Evolutionary conservation across 1,140 invertebrate genomes (phyloP), one percentile per base, ranked within the genome.

Genomic region (Eulimnadia texana): DNA sequence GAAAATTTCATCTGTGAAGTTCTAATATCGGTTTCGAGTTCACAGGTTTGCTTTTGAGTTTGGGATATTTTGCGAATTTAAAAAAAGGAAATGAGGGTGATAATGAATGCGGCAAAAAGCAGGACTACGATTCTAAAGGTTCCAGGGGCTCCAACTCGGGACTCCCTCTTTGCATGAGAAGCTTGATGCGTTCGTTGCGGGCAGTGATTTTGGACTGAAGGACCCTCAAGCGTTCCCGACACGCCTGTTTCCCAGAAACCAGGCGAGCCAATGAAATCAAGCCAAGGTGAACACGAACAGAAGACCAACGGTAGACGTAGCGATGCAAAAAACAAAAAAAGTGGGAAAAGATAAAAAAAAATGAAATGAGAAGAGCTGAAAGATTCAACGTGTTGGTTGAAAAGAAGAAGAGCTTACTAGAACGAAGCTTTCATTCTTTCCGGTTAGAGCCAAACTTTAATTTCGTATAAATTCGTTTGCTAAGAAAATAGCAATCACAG

Each of bases 151-250:
- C 84, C 65, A 81, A 77, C 72, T 89, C 87, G 63, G 88, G 88
- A 66, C 79, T 83, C 72, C 88, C 89, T 70, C 86, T 83, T 74
- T 90, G 85, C 71, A 86, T 78, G 68, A 93, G 77, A 61, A 90
- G 76, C 76, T 91, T 92, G 67, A 90, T 86, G 69, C 88, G 84
- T 75, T 93, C 88, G 71, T 83, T 84, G 66, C 86, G 83, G 73
- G 86, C 83, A 68, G 83, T 81, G 68, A 93, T 87, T 80, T 90
- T 91, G 79, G 82, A 87, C 74, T 92, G 88, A 69, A 92, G 80
- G 67, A 80, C 81, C 73, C 86, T 87, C 66, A 90, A 84, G 75
- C 80, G 82, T 74, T 93, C 88, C 72, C 84, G 84, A 80, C 80
- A 88, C 70, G 81, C 83, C 88, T 92, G 78, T 65, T 73, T 62